A percentile compares a stretch with the other conserved stretches of the same genome.
phyloP scores from a whole-genome alignment of 2,113 vertebrate genomes.

The Hepsetus odoe region DNA sequence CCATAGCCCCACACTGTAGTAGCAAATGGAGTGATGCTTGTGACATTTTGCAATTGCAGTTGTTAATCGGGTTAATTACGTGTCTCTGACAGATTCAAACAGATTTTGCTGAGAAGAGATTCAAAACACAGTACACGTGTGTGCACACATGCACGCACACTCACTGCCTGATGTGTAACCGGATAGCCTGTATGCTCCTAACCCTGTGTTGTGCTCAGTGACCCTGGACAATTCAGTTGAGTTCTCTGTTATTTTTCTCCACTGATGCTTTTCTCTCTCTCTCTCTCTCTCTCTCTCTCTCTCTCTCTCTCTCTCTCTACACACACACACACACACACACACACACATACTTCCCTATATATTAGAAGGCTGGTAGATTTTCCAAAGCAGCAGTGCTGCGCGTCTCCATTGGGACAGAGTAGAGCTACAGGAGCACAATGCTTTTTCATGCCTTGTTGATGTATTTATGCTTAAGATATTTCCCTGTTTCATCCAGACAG shows the following conservation, averaged over 20 bases:
- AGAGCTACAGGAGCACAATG: constrained; percentile 18
- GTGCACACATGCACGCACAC: constrained; percentile 19
- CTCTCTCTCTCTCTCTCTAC: not conserved
- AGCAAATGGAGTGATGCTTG: not conserved
- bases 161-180: constrained; percentile 19
- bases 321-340: constrained; percentile 10
- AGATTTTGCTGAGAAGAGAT: constrained; percentile 3
- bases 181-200: constrained; percentile 12
- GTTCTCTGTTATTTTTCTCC: constrained; percentile 3
- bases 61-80: constrained; percentile 13
- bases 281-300: not conserved
- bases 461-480: constrained; percentile 40
- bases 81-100: constrained; percentile 10
- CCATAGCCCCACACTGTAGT: not conserved
- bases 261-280: not conserved
- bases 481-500: not conserved
- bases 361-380: constrained; percentile 32
- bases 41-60: constrained; percentile 11
- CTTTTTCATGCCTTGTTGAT: constrained; percentile 32
- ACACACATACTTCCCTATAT: not conserved
- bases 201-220: constrained; percentile 23
- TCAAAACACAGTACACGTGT: not conserved
- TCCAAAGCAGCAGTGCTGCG: constrained; percentile 32
- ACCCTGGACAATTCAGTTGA: constrained; percentile 22
- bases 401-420: constrained; percentile 30